phyloP scores from a whole-genome alignment of 2,113 vertebrate species.

The Corythornis madagascariensis region DNA sequence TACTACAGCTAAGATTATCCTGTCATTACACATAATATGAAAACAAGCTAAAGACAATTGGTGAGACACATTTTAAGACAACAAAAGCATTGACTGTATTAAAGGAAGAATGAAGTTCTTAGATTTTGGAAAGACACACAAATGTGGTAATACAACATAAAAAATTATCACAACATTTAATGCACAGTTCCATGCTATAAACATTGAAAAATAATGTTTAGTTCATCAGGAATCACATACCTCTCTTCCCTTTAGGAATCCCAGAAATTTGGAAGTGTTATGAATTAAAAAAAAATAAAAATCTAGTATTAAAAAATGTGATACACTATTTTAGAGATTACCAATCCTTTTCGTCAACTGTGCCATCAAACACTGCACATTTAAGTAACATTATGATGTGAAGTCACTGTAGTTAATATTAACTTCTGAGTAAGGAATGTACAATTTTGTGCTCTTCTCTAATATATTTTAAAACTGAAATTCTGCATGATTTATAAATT shows the following conservation, averaged over 20 bases:
- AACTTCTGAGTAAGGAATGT: background rate
- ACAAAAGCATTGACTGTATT: background rate
- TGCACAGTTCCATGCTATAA: conserved; percentile 9
- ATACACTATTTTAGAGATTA: background rate
- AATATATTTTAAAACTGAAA: background rate
- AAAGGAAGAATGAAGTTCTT: background rate
- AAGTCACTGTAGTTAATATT: background rate
- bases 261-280: conserved; percentile 75
- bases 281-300: conserved; percentile 59
- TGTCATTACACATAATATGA: background rate
- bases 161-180: background rate
- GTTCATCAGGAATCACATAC: conserved; percentile 69
- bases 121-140: background rate
- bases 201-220: conserved; percentile 18
- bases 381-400: background rate
- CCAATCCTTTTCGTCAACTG: background rate
- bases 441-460: background rate
- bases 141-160: background rate
- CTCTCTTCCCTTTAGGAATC: conserved; percentile 84
- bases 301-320: conserved; percentile 60
- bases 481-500: background rate
- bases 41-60: background rate
- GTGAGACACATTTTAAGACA: background rate
- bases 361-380: background rate
- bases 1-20: background rate